Base-by-base conservation (phyloP, 2,888 invertebrate genomes). In the Scaptomyza caliginosa region DNA sequence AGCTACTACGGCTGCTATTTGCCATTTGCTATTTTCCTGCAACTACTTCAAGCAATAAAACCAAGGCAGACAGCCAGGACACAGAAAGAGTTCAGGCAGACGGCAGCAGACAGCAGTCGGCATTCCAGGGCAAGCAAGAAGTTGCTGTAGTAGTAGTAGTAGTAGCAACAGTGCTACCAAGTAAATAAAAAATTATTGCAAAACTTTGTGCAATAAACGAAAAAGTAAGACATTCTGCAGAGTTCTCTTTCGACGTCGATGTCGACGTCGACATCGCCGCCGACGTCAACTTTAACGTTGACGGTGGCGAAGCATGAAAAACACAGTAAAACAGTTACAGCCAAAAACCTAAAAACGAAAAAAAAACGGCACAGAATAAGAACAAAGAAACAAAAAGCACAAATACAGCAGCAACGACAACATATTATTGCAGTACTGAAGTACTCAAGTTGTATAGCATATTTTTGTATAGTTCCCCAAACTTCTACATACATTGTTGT, bases 101-200 rank as follows among this genome's bases (percentile, higher is more conserved):
- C 46, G 50, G 45, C 34, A 34, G 36, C 26, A 55, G 46, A 30
- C 55, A 59, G 8, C 45, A 45, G 39, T 28, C 59, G 50, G 39
- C 58, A 72, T 62, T 71, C 57, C 67, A 8, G 7, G 13, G 34
- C 16, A 40, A 57, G 49, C 34, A 26, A 45, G 13, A 34, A 26
- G 49, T 28, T 34, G 57, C 32, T 58, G 59, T 36, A 48, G 23
- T 32, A 50, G 21, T 50, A 34, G 55, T n/a, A 40, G 58, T 7
- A 49, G 36, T 36, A 46, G 49, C 60, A 59, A 40, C 62, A 66
- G 67, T 50, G 57, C 45, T 38, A 45, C 56, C 66, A 72, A 82
- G 85, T 82, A 82, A 82, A 83, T 84, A 82, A 84, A 78, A 83
- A 83, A 75, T 83, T 84, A 84, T 83, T 83, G 83, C 82, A 80